Evolutionary conservation across 30 jellyfish, hydroid and myxozoan genomes (phyloP), one percentile per base, ranked within the genome.

Genomic region (Aurelia coerulea): DNA sequence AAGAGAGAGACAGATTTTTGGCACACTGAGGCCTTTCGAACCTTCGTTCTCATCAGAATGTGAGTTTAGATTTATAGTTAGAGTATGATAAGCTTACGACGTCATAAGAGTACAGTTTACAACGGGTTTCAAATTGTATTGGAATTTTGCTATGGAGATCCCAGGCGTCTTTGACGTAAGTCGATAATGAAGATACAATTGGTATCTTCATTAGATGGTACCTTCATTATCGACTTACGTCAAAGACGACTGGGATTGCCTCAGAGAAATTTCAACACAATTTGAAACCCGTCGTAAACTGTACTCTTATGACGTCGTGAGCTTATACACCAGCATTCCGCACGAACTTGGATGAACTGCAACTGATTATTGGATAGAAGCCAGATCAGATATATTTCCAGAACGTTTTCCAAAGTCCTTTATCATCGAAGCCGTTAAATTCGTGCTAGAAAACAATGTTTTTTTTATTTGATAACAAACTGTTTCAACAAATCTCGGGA

Each of bases 181-280:
- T 68, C 10, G 65, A 53, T 53, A 53, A 53, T 53, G 65, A 23
- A 23, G 29, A 23, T 23, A 23, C 29, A 23, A 23, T 23, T 23
- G 29, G 29, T 23, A 23, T 23, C 29, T 23, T 23, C 65, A 53
- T 53, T 53, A 53, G 29, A 23, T 23, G 29, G 29, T 23, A 23
- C 29, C 29, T 23, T 23, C 65, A 53, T 53, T 53, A 53, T 53
- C 65, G 10, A 68, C 80, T 9, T 68, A 18, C 59, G 59, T 68
- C 12, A 68, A 68, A 68, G 80, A 68, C 34, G 80, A 68, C 59
- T 68, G 80, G 80, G 80, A 68, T 68, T 68, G 23, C 34, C 12
- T 68, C 54, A 17, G 58, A 16, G 34, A 68, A 68, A 6, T 68
- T 17, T 58, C 80, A 18, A 29, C 12, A 11, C 16, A 68, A 34